phyloP scores from a whole-genome alignment of 2,888 invertebrate genomes.

The Agonopterix heracliana region DNA sequence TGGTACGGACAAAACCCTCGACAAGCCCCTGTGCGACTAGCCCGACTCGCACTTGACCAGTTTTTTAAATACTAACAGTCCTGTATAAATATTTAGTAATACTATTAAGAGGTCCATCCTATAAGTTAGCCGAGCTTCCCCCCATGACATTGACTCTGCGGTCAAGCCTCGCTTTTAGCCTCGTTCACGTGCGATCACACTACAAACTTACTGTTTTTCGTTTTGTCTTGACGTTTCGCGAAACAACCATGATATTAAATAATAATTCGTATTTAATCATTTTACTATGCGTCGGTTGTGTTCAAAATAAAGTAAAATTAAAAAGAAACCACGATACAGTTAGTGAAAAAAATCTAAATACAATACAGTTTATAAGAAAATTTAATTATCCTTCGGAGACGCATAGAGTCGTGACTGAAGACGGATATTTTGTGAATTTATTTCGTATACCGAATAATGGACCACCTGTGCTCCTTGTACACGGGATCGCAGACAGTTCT shows the following conservation, averaged over 20 bases:
- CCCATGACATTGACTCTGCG: constrained; percentile 27
- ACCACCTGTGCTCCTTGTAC: constrained; percentile 52
- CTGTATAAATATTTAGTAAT: too few relatives aligned
- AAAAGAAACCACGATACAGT: constrained; percentile 17
- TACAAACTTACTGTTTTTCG: constrained; percentile 16
- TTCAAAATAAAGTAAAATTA: constrained; percentile 20
- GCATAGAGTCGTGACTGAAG: constrained; percentile 46
- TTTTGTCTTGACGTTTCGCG: constrained; percentile 28
- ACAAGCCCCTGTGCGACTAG: too few relatives aligned
- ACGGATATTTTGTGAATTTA: constrained; percentile 48
- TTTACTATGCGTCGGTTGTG: constrained; percentile 27
- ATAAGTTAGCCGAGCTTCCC: background rate
- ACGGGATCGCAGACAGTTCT: constrained; percentile 60
- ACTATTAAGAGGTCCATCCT: too few relatives aligned
- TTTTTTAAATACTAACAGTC: too few relatives aligned
- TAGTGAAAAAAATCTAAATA: constrained; percentile 37
- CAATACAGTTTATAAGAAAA: constrained; percentile 46
- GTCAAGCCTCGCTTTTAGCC: constrained; percentile 4
- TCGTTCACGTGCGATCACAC: constrained; percentile 1
- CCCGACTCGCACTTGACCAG: too few relatives aligned
- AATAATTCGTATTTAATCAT: constrained; percentile 24
- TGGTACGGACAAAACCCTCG: too few relatives aligned
- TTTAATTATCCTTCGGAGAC: constrained; percentile 41
- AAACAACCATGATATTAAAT: constrained; percentile 27
- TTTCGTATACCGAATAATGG: constrained; percentile 50